phyloP scores from a whole-genome alignment of 2,797 vertebrate genomes.

The Pristis pectinata region DNA sequence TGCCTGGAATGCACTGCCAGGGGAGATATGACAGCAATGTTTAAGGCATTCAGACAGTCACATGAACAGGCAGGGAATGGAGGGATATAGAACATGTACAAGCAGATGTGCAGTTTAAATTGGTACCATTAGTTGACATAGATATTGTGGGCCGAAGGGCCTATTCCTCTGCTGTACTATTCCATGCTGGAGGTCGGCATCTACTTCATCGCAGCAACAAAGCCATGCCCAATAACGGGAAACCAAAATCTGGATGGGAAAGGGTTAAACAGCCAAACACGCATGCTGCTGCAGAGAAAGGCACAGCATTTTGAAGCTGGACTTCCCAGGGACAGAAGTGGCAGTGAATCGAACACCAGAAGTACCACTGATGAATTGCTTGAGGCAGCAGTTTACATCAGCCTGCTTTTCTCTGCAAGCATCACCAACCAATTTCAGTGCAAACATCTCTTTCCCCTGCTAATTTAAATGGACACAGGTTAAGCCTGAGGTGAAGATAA shows the following conservation, averaged over 20 bases:
- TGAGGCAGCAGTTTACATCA: neutral
- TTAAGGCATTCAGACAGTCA: too few species aligned
- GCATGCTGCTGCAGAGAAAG: neutral
- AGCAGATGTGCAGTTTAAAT: too few species aligned
- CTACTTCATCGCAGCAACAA: neutral
- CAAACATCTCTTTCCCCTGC: neutral
- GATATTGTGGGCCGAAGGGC: too few species aligned
- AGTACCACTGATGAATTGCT: neutral
- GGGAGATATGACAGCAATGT: too few species aligned
- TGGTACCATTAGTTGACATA: too few species aligned
- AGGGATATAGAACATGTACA: too few species aligned
- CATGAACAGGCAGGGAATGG: too few species aligned
- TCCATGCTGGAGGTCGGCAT: neutral
- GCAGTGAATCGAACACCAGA: neutral
- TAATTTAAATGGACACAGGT: neutral
- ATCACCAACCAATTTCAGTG: neutral
- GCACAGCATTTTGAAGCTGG: too few species aligned
- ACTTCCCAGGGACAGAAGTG: neutral
- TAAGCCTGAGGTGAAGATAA: neutral
- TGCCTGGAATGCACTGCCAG: too few species aligned
- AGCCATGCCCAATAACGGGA: neutral
- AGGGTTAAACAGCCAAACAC: neutral
- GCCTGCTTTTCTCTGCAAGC: neutral
- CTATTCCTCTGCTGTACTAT: too few species aligned
- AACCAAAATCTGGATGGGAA: neutral